Base-by-base conservation (phyloP, 1,140 invertebrate species). In the Subanguina moxae region DNA sequence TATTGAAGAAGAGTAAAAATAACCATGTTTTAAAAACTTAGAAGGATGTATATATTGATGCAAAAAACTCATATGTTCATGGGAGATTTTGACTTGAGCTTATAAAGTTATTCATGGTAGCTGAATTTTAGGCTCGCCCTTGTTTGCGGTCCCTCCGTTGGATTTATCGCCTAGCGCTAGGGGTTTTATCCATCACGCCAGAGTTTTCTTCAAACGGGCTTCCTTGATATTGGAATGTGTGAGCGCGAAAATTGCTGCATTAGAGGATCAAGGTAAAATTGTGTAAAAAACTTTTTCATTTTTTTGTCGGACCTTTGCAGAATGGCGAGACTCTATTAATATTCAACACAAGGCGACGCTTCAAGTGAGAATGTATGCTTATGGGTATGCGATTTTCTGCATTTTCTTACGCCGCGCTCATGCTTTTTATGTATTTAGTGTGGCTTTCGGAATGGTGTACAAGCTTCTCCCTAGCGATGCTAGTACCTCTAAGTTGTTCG, bases 191-290 rank as follows among this genome's bases (percentile, higher is more conserved):
- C 68, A 70, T 13, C 68, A 70, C 57, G 62, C 68, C 17, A 65
- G 68, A 5, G 38, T 68, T 13, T 70, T 70, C 45, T 70, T 70
- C 23, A 65, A 68, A 70, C 68, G 68, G 21, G 68, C 68, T 1
- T 70, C 63, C n/a, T 67, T 58, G 27, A 46, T 67, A 15, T 67
- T 52, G 25, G 63, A 65, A 27, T 30, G 45, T 32, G n/a, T 68
- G 27, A 45, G 56, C 42, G n/a, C 62, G 5, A 57, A 62, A 3
- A 46, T 68, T n/a, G 21, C 17, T 11, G 32, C 46, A 38, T 3
- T 67, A 1, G 17, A 38, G 11, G 62, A 59, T n/a, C 15, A 67
- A 46, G 67, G 67, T 68, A 17, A n/a, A n/a, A 7, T 64, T 11
- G 27, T 13, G 0, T 57, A 15, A 3, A 21, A 45, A 45, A 45